Base-by-base conservation (phyloP, 2,888 invertebrate species). In the Amblyjoppa fuscipennis region DNA sequence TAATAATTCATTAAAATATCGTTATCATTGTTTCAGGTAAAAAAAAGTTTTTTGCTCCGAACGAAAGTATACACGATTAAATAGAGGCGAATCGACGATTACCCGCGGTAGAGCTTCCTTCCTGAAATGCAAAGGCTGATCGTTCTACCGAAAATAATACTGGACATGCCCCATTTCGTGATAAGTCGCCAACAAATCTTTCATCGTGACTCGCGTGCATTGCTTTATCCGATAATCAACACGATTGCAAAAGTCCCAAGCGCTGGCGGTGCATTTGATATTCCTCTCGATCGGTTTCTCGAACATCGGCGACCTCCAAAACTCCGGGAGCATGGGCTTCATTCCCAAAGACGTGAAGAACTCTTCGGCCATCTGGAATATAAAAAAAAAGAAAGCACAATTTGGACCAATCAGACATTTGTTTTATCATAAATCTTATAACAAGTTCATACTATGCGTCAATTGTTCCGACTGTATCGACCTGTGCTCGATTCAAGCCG, bases 221-320 rank as follows among this genome's bases (percentile, higher is more conserved):
- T 97, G 97, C 90, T 98, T 98, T 85, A 98, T 97, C 90, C 98
- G 96, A 93, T 96, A 98, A 93, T 98, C 98, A 25, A 97, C 95
- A 90, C 96, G 95, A 91, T 98, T 97, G 91, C 97, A 97, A 94
- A 98, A 97, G 93, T 98, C 98, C 98, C 98, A 98, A 0, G 98
- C 97, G 84, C 97, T 97, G 0, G 97, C 96, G 0, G 96, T 96
- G 90, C 97, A 97, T 88, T 97, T 96, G 0, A 96, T 96, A 93
- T 95, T 96, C 85, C 97, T 95, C 88, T 97, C 96, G 16, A 95
- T 93, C 0, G 98, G 98, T 83, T 97, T 96, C 88, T 96, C 96
- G 45, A 98, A 95, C 95, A 98, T 95, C 0, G 98, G 98, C 38
- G 96, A 96, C 59, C 96, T 95, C 98, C 98, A 98, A 95, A 98